Base-by-base conservation (phyloP, 2,797 vertebrate species). In the Eremophila alpestris region DNA sequence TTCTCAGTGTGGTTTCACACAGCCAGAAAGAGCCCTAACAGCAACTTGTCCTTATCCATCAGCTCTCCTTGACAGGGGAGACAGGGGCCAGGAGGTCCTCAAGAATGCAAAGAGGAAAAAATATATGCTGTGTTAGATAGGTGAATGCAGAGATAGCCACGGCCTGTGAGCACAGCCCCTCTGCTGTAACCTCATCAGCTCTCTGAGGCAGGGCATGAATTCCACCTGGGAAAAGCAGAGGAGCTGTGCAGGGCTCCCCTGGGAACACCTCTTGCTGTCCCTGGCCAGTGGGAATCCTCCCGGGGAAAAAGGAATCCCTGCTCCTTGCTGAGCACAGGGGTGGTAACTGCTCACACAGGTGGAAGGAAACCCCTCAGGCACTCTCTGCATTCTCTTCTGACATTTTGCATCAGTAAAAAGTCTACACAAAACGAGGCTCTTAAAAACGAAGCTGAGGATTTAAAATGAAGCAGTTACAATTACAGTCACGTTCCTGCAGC, bases 231-330 rank as follows among this genome's bases (percentile, higher is more conserved):
- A 20, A 74, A 80, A 73, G 34, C 19, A 34, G 32, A 40, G 34
- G 16, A 41, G 23, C 49, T 41, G 32, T 0, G 2, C n/a, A 34
- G 9, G 0, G 0, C 8, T 56, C 5, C 20, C 26, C 18, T 48
- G 2, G 2, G 56, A 41, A 9, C 0, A 1, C 13, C 2, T 1
- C 30, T 58, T 58, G 40, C 46, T 64, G 16, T 13, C 38, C n/a
- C 2, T 3, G 1, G 43, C 46, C 5, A 5, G 16, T 17, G 49
- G 51, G 15, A 79, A 49, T 65, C 27, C 24, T 38, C 12, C 40
- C 18, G 29, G 13, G 11, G 13, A 6, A 75, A 91, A 87, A 34
- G 29, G 5, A 56, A 41, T 21, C 80, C 49, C 45, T 41, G 16
- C 30, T 80, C 58, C 32, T 59, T 5, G 0, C 10, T 59, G 55